Conservation (phyloP, 1,140 invertebrate species). For the Procambarus virginalis region DNA sequence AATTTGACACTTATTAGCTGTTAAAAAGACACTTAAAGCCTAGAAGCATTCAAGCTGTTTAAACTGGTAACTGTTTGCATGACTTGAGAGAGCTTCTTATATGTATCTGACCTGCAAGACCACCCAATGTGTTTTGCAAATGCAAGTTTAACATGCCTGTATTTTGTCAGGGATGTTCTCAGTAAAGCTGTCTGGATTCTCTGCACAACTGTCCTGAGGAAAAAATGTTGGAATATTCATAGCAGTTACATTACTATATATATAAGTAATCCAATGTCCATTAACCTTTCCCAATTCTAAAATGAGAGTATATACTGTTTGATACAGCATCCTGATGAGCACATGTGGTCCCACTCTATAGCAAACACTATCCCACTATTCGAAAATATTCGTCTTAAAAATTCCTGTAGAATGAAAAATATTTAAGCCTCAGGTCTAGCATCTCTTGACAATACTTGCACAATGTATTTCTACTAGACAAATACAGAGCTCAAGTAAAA, state of each 20-base stretch:
- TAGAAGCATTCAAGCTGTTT: background rate
- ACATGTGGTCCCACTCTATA: too few species aligned
- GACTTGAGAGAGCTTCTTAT: slow-evolving; percentile 9
- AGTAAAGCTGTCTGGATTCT: slow-evolving; percentile 65
- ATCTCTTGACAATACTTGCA: too few species aligned
- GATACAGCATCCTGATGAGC: too few species aligned
- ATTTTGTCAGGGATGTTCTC: slow-evolving; percentile 57
- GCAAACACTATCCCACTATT: too few species aligned
- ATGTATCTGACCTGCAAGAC: slow-evolving; percentile 48
- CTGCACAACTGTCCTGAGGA: slow-evolving; percentile 63
- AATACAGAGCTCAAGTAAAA: too few species aligned
- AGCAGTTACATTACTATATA: slow-evolving; percentile 13
- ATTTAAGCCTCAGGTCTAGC: too few species aligned
- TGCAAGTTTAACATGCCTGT: slow-evolving; percentile 66
- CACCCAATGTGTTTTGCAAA: slow-evolving; percentile 63
- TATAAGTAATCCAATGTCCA: background rate
- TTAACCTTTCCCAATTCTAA: background rate
- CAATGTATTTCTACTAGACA: too few species aligned
- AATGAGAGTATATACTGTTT: background rate
- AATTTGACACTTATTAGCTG: background rate
- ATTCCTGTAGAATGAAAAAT: too few species aligned
- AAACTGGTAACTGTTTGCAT: slow-evolving; percentile 10
- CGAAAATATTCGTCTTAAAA: too few species aligned
- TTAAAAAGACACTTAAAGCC: slow-evolving; percentile 18
- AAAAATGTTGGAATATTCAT: slow-evolving; percentile 52